Evolutionary conservation across 2,797 vertebrate species (phyloP), one percentile per base, ranked within the genome.

Genomic region (Phalloptychus januarius): DNA sequence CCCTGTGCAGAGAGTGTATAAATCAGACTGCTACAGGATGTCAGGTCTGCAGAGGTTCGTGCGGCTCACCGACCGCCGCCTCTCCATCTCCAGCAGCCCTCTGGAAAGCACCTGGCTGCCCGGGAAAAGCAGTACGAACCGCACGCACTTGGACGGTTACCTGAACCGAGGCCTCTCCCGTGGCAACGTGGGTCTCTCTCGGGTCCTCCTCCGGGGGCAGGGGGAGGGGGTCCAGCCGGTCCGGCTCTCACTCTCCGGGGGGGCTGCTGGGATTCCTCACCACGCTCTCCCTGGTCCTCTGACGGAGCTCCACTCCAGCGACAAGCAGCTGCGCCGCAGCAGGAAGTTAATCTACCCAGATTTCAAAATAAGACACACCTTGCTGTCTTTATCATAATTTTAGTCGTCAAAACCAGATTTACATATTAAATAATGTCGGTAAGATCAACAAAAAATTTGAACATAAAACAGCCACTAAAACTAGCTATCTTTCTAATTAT

Each of bases 121-220:
- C 65, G 52, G 48, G 71, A 52, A 58, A 69, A 42, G 84, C 81
- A 58, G 65, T 3, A 2, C 1, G 77, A 77, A 48, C 58, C 81
- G 44, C 76, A 52, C 25, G 28, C 73, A n/a, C n/a, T 13, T 13
- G 65, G 42, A 28, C 77, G 65, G 80, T 93, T 95, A 96, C 96
- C 96, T 95, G 91, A 87, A 86, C 86, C 7, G 89, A 91, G 93
- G 87, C 92, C 93, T 95, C 94, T 95, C 88, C 92, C 93, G 89
- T 90, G 89, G 91, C 90, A 89, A 91, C 93, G 92, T 65, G 90
- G 88, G 82, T 88, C 91, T 91, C 93, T 92, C 86, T 92, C 89
- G 84, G 87, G 84, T 94, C 86, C 89, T 94, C 88, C 92, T 94
- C 91, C 90, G 84, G 88, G 88, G 87, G 85, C 5, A 40, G 75